Percentiles rank a stretch among this genome's conserved stretches.
Evolutionary conservation across 2,797 vertebrate genomes (phyloP).

Genomic region (Anguilla megastoma): DNA sequence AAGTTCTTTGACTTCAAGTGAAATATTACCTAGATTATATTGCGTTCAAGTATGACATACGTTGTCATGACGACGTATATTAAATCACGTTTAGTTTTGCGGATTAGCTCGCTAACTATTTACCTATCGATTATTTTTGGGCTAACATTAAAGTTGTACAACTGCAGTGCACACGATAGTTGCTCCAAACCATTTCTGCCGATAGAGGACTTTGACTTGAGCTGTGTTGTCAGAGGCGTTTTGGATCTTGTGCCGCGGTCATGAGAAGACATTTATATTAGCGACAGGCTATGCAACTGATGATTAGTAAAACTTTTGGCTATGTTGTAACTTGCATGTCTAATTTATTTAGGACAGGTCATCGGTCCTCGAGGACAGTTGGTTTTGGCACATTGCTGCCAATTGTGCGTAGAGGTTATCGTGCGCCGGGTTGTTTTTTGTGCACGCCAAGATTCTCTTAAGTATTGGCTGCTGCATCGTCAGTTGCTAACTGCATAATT

Average conservation of each 20-base stretch:
- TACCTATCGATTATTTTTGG: constrained; percentile 21
- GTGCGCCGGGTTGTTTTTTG: not conserved
- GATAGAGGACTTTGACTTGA: constrained; percentile 5
- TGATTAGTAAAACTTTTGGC: not conserved
- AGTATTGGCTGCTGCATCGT: not conserved
- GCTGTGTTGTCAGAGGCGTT: not conserved
- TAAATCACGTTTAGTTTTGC: not conserved
- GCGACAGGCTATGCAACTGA: not conserved
- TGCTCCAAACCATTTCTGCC: not conserved
- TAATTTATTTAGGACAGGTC: not conserved
- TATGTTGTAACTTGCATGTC: not conserved
- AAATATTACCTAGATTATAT: not conserved
- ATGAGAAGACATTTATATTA: not conserved
- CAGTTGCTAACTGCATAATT: not conserved
- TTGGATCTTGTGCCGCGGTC: not conserved
- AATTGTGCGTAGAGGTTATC: not conserved
- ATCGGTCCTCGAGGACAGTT: not conserved
- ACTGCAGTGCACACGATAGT: constrained; percentile 41
- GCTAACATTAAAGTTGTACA: constrained; percentile 52
- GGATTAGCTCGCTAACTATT: not conserved
- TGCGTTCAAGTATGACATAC: not conserved
- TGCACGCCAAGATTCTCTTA: not conserved
- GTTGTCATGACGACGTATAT: not conserved
- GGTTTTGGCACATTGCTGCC: not conserved
- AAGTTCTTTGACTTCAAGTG: not conserved